Evolutionary conservation across 2,113 vertebrate genomes (phyloP), one percentile per base, ranked within the genome.

Genomic region (Excalfactoria chinensis): DNA sequence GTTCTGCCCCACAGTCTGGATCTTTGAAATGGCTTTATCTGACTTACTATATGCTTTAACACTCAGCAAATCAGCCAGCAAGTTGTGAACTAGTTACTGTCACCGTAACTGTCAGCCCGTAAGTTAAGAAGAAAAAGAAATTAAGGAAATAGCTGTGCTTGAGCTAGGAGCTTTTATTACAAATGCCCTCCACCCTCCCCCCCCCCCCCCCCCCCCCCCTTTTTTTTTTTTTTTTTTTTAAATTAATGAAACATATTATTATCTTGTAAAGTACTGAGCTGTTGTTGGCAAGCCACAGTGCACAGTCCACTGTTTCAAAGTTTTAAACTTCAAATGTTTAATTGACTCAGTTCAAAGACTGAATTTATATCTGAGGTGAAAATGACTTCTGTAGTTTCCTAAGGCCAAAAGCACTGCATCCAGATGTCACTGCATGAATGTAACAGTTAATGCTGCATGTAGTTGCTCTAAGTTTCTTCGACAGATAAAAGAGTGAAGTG

Each of bases 301-400:
- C 41, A 86, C 64, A 72, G 63, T 69, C 30, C 85, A 86, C 86
- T 46, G n/a, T 67, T 73, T 88, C 46, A 14, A 90, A 12, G 0
- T 25, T 23, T 14, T 64, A 21, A 74, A 83, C 32, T 68, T 84
- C 60, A 74, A 77, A 68, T 43, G 35, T 43, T 72, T 86, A 74
- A 84, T 11, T 86, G 77, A 55, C 56, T 92, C 73, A 80, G 8
- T 73, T 58, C 14, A 55, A 84, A 74, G 34, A 41, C 21, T 77
- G 56, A 46, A 63, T 92, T 92, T 88, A 59, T 80, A 80, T 46
- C 72, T 90, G 60, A 93, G n/a, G 56, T 81, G 79, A 69, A 92
- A 96, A 92, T 90, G 10, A 34, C 18, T 93, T 75, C 53, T 79
- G 51, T 76, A 76, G 59, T 86, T 84, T 92, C 84, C 73, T 56